phyloP scores from a whole-genome alignment of 2,797 vertebrate species.

The Nyctibius grandis region DNA sequence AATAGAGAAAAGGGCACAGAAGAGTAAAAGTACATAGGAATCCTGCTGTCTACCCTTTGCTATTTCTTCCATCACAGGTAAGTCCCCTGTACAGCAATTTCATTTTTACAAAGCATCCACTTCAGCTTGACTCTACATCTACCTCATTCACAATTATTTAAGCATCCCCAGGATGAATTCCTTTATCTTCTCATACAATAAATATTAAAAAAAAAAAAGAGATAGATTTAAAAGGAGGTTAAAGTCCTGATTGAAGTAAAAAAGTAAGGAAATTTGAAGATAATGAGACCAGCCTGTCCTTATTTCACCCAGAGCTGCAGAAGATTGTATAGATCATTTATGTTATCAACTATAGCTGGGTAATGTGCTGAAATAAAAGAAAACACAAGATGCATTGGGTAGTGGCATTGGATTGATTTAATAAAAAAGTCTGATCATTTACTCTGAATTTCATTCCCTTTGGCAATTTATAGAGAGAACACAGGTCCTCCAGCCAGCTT shows the following conservation, averaged over 20 bases:
- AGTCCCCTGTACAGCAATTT: not conserved
- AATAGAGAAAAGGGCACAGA: not conserved
- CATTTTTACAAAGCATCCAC: not conserved
- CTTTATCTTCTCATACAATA: not conserved
- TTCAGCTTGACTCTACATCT: not conserved
- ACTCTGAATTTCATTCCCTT: conserved; percentile 10
- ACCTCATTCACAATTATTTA: conserved; percentile 10
- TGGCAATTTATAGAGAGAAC: conserved; percentile 1
- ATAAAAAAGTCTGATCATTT: conserved; percentile 20
- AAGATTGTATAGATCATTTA: not conserved
- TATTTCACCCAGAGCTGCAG: not conserved
- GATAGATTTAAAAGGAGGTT: not conserved
- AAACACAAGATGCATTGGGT: not conserved
- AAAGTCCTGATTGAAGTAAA: not conserved
- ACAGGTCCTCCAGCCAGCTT: not conserved
- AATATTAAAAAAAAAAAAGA: not conserved
- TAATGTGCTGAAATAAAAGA: conserved; percentile 3
- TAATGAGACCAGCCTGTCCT: not conserved
- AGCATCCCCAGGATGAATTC: conserved; percentile 7
- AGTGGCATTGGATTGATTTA: conserved; percentile 8
- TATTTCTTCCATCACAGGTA: not conserved
- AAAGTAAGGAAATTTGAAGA: not conserved
- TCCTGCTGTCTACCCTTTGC: not conserved
- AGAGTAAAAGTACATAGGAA: not conserved
- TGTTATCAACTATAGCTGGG: not conserved